phyloP scores from a whole-genome alignment of 1,140 invertebrate genomes.

The Steinernema khuongi region DNA sequence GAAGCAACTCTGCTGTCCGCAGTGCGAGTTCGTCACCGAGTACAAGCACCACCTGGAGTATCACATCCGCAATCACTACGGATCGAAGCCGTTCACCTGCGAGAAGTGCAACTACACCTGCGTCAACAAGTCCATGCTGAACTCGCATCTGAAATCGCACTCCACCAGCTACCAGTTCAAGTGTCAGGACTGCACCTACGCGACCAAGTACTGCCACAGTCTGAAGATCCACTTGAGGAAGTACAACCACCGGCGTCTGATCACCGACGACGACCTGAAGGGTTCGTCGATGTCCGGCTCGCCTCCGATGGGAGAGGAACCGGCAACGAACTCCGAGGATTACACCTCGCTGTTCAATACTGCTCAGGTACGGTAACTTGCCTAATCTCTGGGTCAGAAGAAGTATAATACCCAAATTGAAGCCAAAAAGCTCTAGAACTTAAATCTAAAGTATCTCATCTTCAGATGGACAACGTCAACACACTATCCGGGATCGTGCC shows the following conservation, averaged over 20 bases:
- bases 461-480: not conserved
- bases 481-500: not conserved
- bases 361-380: not conserved
- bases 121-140: conserved; percentile 98
- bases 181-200: conserved; percentile 89
- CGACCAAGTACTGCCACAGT: conserved; percentile 95
- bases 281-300: not conserved
- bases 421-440: too few relatives aligned
- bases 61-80: conserved; percentile 87
- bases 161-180: conserved; percentile 92
- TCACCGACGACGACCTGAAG: not conserved
- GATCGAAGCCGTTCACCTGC: conserved; percentile 94
- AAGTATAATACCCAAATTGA: too few relatives aligned
- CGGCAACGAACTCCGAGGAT: not conserved
- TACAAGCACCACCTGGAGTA: conserved; percentile 98
- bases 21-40: conserved; percentile 94
- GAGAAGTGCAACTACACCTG: conserved; percentile 81
- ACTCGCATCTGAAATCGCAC: conserved; percentile 95
- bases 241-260: conserved; percentile 77
- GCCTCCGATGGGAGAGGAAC: not conserved
- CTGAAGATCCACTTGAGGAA: conserved; percentile 90
- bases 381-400: not conserved
- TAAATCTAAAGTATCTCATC: too few relatives aligned
- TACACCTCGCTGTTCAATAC: not conserved
- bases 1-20: conserved; percentile 79